These are phyloP conservation scores for Machaerirhynchus nigripectus DNA, from an alignment of 2,113 vertebrate species.

Conservation along the genomic window DNA sequence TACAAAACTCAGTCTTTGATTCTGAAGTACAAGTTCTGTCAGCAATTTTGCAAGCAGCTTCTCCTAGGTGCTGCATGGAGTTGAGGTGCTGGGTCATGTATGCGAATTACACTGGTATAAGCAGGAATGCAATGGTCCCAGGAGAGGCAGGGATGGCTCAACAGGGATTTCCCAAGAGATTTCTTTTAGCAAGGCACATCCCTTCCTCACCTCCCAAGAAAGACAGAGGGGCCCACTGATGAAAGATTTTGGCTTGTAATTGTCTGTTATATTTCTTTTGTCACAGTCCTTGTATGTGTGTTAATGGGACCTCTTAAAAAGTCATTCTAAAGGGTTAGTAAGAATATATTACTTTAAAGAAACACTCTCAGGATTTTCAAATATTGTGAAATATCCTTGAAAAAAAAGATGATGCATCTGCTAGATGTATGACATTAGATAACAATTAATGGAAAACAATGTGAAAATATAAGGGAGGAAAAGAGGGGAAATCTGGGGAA, in stretches of 20 bases:
- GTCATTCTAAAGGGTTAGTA: background rate
- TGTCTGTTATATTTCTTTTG: background rate
- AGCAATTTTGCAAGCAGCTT: background rate
- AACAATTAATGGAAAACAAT: background rate
- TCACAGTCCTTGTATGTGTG: background rate
- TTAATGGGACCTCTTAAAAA: background rate
- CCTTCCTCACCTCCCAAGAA: background rate
- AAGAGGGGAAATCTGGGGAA: background rate
- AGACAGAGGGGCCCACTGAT: background rate
- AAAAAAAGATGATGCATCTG: fast-evolving
- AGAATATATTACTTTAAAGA: background rate
- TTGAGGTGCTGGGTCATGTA: background rate
- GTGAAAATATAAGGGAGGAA: background rate
- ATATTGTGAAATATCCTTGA: background rate
- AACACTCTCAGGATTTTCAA: background rate
- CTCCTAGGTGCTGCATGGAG: background rate
- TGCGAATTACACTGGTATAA: background rate
- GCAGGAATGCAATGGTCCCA: background rate
- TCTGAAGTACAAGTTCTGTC: background rate
- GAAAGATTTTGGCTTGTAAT: background rate
- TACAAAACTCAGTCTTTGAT: background rate
- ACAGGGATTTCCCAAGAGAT: background rate
- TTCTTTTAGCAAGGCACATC: background rate
- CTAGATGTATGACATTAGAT: background rate
- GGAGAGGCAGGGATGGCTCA: background rate